Evolutionary conservation across 2,113 vertebrate species (phyloP), one percentile per base, ranked within the genome.

Genomic region (Charadrius vociferus): DNA sequence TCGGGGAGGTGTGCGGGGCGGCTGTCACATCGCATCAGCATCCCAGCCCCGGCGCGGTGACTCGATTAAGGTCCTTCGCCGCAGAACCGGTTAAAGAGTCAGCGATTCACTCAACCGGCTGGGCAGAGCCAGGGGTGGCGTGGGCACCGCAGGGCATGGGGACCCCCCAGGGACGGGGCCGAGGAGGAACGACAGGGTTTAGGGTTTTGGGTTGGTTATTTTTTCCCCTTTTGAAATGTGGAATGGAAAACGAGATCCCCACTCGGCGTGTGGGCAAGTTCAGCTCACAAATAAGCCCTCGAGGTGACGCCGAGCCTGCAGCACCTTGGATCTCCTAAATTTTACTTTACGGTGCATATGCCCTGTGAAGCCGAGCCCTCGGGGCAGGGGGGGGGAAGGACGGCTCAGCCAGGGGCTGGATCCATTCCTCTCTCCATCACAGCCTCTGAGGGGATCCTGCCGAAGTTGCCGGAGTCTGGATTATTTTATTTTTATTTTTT

Each of bases 21-120:
- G 84, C 97, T 97, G 96, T 97, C 97, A 96, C 95, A 95, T 90
- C 92, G 5, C 93, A 97, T 98, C 96, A 97, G 89, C 82, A 3
- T 82, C 91, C 70, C 15, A 0, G 74, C 63, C 81, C 81, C 36
- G 13, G 71, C 41, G 74, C 50, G 3, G 50, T 59, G 41, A 86
- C 95, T 79, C 86, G 39, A 18, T 36, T 49, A 77, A 85, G 82
- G 79, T 73, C 94, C 91, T 82, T 93, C 1, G 24, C 94, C 23
- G 63, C 93, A 72, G 90, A 94, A 58, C 53, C 77, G 26, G 36
- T 61, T 82, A 22, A 92, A 87, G 93, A 94, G 85, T 81, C 91
- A 90, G 90, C 22, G 82, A 71, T n/a, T 91, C 95, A 53, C 85
- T 87, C 85, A 61, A 45, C 1, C 73, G 88, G 53, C 89, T 85